Evolutionary conservation across 1,140 invertebrate genomes (phyloP).

Genomic region (Ganaspis sp.): DNA sequence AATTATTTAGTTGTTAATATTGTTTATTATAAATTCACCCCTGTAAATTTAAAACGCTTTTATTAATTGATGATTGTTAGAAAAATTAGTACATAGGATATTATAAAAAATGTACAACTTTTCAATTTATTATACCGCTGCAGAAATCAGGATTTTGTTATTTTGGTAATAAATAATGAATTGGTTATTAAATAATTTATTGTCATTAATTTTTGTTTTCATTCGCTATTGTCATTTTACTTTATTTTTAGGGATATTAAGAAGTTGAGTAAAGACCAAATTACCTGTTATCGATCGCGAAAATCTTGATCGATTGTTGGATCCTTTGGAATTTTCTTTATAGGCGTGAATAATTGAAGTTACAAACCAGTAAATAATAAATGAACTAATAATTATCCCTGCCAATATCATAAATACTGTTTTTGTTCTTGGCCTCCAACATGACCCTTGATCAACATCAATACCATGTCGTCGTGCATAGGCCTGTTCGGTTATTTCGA

Average conservation of each 20-base stretch:
- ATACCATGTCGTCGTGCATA: constrained; percentile 48
- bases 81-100: too few relatives aligned
- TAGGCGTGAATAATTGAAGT: constrained; percentile 46
- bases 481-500: constrained; percentile 54
- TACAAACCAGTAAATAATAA: constrained; percentile 59
- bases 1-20: background rate
- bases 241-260: too few relatives aligned
- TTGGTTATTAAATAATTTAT: too few relatives aligned
- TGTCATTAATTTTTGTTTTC: too few relatives aligned
- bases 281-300: constrained; percentile 13
- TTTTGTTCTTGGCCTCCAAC: constrained; percentile 50
- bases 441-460: constrained; percentile 27
- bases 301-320: background rate
- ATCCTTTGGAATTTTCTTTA: constrained; percentile 9
- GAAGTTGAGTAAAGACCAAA: background rate
- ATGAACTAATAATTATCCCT: constrained; percentile 43
- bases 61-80: background rate
- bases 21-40: background rate
- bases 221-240: too few relatives aligned
- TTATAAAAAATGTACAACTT: too few relatives aligned
- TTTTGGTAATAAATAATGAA: too few relatives aligned
- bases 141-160: too few relatives aligned
- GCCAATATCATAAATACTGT: constrained; percentile 48
- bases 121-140: too few relatives aligned
- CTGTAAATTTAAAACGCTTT: background rate